A percentile compares a stretch with the other conserved stretches of the same genome.
Evolutionary conservation across 2,113 vertebrate genomes (phyloP).

Genomic region (Cettia cetti): DNA sequence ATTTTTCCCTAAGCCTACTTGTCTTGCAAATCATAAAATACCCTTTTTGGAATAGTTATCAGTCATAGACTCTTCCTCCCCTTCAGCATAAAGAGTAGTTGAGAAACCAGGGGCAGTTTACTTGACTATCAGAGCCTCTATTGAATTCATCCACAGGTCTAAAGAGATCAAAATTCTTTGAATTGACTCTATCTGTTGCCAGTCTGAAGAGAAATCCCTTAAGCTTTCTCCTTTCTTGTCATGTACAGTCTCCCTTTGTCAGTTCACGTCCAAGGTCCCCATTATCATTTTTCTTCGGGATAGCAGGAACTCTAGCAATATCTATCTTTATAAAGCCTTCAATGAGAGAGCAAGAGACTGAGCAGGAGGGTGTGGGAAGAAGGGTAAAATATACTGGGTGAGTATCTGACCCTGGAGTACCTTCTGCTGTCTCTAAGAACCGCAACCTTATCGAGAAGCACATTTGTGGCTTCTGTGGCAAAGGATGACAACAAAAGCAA

Average conservation of each 20-base stretch:
- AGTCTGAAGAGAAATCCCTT: neutral
- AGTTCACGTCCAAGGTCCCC: neutral
- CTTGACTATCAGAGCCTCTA: neutral
- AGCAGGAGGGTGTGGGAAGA: neutral
- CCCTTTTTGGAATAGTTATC: neutral
- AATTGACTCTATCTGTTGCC: constrained; percentile 43
- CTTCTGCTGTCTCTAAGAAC: neutral
- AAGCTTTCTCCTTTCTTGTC: constrained; percentile 25
- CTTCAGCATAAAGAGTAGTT: neutral
- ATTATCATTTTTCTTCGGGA: constrained; percentile 38
- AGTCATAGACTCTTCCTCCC: neutral
- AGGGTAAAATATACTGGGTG: neutral
- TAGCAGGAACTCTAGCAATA: neutral
- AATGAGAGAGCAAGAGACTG: neutral
- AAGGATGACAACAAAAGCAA: constrained; percentile 30
- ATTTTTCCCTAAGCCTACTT: neutral
- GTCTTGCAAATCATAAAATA: neutral
- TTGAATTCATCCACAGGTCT: constrained; percentile 35
- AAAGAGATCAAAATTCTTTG: constrained; percentile 46
- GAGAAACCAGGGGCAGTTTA: neutral
- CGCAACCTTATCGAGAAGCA: constrained; percentile 33
- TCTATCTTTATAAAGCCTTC: constrained; percentile 18
- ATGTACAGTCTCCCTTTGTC: neutral
- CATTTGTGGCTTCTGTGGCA: constrained; percentile 43
- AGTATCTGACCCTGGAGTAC: constrained; percentile 9